These are phyloP conservation scores for Trochalopteron elliotii DNA, from an alignment of 2,113 vertebrate species.

Conservation along the genomic window DNA sequence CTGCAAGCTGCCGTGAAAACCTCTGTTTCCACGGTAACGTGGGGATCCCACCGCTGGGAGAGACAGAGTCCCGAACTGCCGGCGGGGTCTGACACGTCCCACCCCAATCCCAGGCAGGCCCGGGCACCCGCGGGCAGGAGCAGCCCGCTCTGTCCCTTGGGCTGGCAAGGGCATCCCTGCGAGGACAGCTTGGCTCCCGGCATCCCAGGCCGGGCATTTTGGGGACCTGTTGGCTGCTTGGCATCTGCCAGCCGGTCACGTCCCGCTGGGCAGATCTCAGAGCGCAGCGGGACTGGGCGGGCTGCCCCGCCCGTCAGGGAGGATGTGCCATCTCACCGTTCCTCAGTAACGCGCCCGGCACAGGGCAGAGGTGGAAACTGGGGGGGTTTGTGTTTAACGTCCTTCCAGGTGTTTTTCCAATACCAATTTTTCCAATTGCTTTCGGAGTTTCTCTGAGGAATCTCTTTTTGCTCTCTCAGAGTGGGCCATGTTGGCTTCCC, in stretches of 20 bases:
- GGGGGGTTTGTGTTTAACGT: not conserved
- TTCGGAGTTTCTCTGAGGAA: not conserved
- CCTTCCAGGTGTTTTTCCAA: not conserved
- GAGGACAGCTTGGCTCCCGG: not conserved
- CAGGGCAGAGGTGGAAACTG: rapidly evolving
- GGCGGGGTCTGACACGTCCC: rapidly evolving
- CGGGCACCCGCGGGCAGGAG: rapidly evolving
- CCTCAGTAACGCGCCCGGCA: not conserved
- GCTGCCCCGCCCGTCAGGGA: rapidly evolving
- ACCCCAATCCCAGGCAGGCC: rapidly evolving
- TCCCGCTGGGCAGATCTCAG: not conserved
- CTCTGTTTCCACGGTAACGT: not conserved
- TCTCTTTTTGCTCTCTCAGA: not conserved
- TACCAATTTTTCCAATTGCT: not conserved
- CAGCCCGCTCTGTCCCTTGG: not conserved
- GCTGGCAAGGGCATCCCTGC: not conserved
- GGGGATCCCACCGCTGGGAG: not conserved
- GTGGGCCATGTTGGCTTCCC: not conserved
- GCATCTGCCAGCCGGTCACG: not conserved
- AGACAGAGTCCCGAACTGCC: not conserved
- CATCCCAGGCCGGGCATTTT: not conserved
- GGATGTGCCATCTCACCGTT: rapidly evolving
- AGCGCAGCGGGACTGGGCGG: rapidly evolving
- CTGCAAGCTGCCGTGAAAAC: not conserved
- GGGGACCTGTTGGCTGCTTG: not conserved